Evolutionary conservation across 1,140 invertebrate genomes (phyloP).

Genomic region (Trinorchestia longiramus): DNA sequence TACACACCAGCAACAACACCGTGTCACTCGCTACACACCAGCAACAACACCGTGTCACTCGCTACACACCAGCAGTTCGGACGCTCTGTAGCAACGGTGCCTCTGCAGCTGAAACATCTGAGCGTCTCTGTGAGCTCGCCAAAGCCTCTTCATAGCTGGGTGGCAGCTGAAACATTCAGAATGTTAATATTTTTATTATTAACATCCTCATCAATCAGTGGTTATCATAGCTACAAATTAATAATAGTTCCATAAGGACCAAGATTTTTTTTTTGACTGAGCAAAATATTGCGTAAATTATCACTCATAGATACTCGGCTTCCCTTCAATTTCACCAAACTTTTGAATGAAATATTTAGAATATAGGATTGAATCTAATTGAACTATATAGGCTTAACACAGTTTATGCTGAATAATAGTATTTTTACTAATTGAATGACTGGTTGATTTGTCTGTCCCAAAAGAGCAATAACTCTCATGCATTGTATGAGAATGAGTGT

Average conservation of each 20-base stretch:
- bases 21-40: not conserved
- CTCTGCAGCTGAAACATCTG: not conserved
- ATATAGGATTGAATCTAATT: too few species aligned
- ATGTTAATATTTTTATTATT: not conserved
- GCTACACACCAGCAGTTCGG: conserved; percentile 38
- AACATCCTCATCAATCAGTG: not conserved
- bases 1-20: not conserved
- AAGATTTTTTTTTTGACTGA: too few species aligned
- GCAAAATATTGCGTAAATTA: too few species aligned
- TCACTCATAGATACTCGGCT: too few species aligned
- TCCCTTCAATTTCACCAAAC: too few species aligned
- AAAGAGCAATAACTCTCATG: too few species aligned
- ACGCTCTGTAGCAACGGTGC: conserved; percentile 27
- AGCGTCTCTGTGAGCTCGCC: conserved; percentile 43
- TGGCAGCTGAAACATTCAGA: conserved; percentile 58
- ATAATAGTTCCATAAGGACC: not conserved
- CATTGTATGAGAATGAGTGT: too few species aligned
- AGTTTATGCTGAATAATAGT: too few species aligned
- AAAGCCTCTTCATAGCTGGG: conserved; percentile 66
- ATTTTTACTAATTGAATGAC: too few species aligned
- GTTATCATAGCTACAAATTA: not conserved
- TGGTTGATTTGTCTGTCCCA: too few species aligned
- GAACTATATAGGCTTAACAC: too few species aligned
- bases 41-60: not conserved
- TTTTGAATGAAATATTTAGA: too few species aligned